A percentile compares a stretch with the other conserved stretches of the same genome.
phyloP scores from a whole-genome alignment of 1,140 invertebrate genomes.

The Myzus persicae region DNA sequence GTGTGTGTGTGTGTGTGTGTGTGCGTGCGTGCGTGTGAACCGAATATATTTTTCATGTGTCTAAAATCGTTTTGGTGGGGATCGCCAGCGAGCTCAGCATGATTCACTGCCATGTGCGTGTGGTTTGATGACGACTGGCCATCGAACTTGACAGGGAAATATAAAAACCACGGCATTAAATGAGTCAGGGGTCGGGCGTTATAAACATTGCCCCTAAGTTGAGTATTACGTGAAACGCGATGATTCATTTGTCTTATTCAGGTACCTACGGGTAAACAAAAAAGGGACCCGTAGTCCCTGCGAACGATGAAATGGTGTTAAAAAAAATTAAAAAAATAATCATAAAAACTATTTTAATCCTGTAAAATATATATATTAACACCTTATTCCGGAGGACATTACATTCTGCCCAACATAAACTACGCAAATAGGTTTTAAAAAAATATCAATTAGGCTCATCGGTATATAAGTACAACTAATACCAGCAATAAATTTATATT shows the following conservation, averaged over 20 bases:
- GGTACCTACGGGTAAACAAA: background rate
- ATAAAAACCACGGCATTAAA: background rate
- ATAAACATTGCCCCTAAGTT: conserved; percentile 41
- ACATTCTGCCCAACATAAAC: background rate
- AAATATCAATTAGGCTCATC: background rate
- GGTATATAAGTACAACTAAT: background rate
- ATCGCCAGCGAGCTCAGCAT: background rate
- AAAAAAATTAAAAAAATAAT: background rate
- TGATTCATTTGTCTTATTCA: conserved; percentile 38
- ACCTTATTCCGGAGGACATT: background rate
- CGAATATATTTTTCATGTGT: conserved; percentile 45
- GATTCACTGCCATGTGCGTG: conserved; percentile 55
- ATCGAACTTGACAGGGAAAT: conserved; percentile 30
- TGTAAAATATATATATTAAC: background rate
- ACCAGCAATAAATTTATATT: background rate
- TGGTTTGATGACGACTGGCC: conserved; percentile 45
- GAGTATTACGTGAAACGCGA: conserved; percentile 21
- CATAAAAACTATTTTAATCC: background rate
- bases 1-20: background rate
- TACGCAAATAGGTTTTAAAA: background rate
- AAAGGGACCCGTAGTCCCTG: background rate
- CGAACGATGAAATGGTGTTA: background rate
- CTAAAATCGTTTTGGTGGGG: conserved; percentile 49
- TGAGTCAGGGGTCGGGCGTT: conserved; percentile 1
- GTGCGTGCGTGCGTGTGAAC: background rate